These are phyloP conservation scores for Saturnia pavonia DNA, from an alignment of 2,888 invertebrate species.

Conservation along the genomic window DNA sequence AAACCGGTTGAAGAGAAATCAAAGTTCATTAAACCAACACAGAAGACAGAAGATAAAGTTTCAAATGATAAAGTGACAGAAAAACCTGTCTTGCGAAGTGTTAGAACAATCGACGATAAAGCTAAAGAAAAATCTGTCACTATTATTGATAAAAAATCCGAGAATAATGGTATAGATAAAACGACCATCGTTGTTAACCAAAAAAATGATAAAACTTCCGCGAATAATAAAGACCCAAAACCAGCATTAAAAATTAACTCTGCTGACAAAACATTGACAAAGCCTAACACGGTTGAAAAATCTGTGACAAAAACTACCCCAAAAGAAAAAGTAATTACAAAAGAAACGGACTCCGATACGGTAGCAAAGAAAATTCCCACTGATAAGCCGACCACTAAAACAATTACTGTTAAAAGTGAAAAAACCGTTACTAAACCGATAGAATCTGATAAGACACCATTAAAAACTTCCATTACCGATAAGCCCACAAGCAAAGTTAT, in stretches of 20 bases:
- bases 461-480: conserved; percentile 27
- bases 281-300: conserved; percentile 35
- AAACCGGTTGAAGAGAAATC: conserved; percentile 65
- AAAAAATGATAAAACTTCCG: conserved; percentile 43
- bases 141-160: conserved; percentile 65
- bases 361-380: conserved; percentile 27
- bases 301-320: conserved; percentile 22
- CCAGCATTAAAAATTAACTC: conserved; percentile 36
- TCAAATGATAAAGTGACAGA: conserved; percentile 54
- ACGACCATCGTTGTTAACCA: conserved; percentile 35
- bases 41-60: conserved; percentile 49
- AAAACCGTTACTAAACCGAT: conserved; percentile 35
- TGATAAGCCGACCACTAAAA: conserved; percentile 27
- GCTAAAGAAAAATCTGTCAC: conserved; percentile 71
- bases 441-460: conserved; percentile 33
- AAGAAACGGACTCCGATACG: conserved; percentile 33
- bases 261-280: conserved; percentile 36
- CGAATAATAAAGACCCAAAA: conserved; percentile 40
- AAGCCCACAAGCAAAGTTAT: conserved; percentile 26
- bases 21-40: conserved; percentile 59
- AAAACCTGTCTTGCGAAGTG: conserved; percentile 61
- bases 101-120: conserved; percentile 73
- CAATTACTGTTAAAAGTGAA: conserved; percentile 25
- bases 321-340: conserved; percentile 25
- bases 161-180: conserved; percentile 54